These are phyloP conservation scores for Xenotilapia leptura DNA, from an alignment of 2,113 vertebrate species.

Conservation along the genomic window DNA sequence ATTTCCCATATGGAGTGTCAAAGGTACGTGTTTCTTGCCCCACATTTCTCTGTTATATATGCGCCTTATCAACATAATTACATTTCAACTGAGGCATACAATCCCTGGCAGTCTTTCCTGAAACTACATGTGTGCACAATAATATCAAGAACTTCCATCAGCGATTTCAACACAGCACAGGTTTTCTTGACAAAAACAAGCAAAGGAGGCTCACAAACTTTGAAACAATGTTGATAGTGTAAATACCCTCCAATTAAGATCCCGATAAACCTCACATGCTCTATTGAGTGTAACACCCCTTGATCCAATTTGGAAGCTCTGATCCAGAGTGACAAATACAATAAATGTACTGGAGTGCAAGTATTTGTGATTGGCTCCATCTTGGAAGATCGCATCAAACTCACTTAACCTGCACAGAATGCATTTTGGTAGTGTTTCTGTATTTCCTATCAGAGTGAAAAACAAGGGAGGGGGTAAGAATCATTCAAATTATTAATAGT, in stretches of 20 bases:
- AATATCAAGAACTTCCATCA: constrained; percentile 51
- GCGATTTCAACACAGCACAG: constrained; percentile 34
- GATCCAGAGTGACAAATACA: background rate
- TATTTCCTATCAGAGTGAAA: background rate
- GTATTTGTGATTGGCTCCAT: background rate
- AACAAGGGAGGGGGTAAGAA: background rate
- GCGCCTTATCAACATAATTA: constrained; percentile 47
- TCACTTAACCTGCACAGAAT: background rate
- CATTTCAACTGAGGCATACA: constrained; percentile 42
- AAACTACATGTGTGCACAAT: constrained; percentile 23
- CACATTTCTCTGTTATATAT: constrained; percentile 18
- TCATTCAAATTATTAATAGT: background rate
- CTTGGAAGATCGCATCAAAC: background rate
- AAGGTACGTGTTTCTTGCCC: background rate
- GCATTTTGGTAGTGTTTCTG: background rate
- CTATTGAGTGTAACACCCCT: constrained; percentile 1
- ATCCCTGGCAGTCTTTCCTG: constrained; percentile 23
- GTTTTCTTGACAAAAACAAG: constrained; percentile 42
- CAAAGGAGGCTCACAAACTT: constrained; percentile 6
- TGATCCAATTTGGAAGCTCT: constrained; percentile 13
- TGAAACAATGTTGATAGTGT: background rate
- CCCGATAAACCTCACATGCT: constrained; percentile 7
- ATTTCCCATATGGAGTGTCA: constrained; percentile 3
- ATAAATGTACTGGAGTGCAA: background rate
- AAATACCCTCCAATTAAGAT: constrained; percentile 27